Evolutionary conservation across 2,888 invertebrate species (phyloP).

Genomic region (Operophtera brumata): DNA sequence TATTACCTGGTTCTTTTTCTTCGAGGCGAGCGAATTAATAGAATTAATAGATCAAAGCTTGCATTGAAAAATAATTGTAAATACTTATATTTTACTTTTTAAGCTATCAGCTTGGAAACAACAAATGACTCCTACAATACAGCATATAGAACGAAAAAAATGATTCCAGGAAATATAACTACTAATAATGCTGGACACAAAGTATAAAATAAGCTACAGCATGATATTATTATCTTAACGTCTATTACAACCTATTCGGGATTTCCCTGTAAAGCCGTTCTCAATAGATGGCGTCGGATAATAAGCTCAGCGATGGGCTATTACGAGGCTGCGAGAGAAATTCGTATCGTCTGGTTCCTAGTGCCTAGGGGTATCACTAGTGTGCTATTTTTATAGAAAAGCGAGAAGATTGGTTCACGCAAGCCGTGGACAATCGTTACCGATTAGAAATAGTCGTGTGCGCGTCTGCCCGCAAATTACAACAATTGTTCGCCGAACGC

Average conservation of each 20-base stretch:
- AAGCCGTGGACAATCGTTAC: conserved; percentile 60
- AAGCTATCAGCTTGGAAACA: too few relatives aligned
- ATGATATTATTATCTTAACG: conserved; percentile 65
- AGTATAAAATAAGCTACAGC: conserved; percentile 58
- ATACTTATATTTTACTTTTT: too few relatives aligned
- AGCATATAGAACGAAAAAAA: neutral
- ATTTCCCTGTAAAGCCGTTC: conserved; percentile 77
- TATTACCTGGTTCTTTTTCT: too few relatives aligned
- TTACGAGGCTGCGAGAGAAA: conserved; percentile 68
- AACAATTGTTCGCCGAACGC: conserved; percentile 52
- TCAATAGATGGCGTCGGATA: conserved; percentile 77
- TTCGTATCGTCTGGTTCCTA: conserved; percentile 64
- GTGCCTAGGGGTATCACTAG: conserved; percentile 30
- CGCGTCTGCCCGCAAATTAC: conserved; percentile 60
- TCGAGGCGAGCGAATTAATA: too few relatives aligned
- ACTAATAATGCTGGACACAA: conserved; percentile 47
- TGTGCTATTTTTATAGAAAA: conserved; percentile 64
- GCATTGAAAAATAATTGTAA: too few relatives aligned
- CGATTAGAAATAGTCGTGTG: conserved; percentile 61
- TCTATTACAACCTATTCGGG: conserved; percentile 70
- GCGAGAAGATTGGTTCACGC: conserved; percentile 49
- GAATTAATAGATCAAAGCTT: too few relatives aligned
- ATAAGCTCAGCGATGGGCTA: conserved; percentile 78
- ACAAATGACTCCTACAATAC: too few relatives aligned
- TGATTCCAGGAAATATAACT: neutral